phyloP scores from a whole-genome alignment of 1,140 invertebrate species.

The Pinna nobilis region DNA sequence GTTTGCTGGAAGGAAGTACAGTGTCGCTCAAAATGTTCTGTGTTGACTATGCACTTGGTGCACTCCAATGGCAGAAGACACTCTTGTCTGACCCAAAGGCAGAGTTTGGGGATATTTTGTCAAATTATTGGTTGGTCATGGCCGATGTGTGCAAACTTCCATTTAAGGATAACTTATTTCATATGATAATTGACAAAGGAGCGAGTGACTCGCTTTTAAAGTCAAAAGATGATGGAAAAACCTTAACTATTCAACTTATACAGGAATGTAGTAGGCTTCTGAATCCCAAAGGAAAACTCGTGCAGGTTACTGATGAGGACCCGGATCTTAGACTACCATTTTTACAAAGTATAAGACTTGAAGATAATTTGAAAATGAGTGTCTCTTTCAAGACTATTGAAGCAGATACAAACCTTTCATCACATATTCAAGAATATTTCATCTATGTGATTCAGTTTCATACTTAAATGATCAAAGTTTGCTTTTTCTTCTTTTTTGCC shows the following conservation, averaged over 20 bases:
- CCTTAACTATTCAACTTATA: slow-evolving; percentile 36
- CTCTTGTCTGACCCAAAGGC: neutral
- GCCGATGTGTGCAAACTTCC: slow-evolving; percentile 51
- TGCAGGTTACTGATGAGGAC: slow-evolving; percentile 66
- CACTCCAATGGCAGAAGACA: slow-evolving; percentile 30
- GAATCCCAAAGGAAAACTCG: slow-evolving; percentile 35
- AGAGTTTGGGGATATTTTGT: slow-evolving; percentile 15
- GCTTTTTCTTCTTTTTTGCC: too few relatives aligned
- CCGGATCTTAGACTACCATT: slow-evolving; percentile 53
- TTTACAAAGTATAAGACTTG: slow-evolving; percentile 24
- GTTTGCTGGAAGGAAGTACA: slow-evolving; percentile 20
- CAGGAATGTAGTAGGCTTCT: slow-evolving; percentile 43
- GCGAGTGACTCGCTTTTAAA: slow-evolving; percentile 63
- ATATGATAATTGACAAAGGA: slow-evolving; percentile 60
- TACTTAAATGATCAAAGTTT: too few relatives aligned
- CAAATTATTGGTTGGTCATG: slow-evolving; percentile 17
- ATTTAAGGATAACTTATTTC: slow-evolving; percentile 39
- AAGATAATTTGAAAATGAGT: neutral
- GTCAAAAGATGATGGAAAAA: slow-evolving; percentile 35
- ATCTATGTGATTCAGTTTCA: too few relatives aligned
- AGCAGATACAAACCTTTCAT: neutral
- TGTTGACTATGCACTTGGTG: slow-evolving; percentile 42
- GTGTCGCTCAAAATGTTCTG: slow-evolving; percentile 30
- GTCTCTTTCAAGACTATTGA: slow-evolving; percentile 5
- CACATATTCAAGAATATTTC: too few relatives aligned